These are phyloP conservation scores for Vicugna pacos DNA, from an alignment of 2,113 vertebrate genomes.

Conservation along the genomic window DNA sequence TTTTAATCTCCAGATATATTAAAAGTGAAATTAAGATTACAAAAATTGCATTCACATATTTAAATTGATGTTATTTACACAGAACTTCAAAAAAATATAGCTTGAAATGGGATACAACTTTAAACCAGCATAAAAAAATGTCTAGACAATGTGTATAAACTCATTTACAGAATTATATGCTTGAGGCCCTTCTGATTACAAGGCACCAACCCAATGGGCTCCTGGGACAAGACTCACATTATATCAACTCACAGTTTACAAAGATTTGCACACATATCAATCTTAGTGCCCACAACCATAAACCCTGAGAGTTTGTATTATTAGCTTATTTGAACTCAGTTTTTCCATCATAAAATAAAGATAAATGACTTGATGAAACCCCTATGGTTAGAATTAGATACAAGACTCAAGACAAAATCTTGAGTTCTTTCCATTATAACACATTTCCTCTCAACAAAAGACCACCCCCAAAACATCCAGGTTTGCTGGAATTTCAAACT, in stretches of 20 bases:
- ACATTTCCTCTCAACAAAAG: neutral
- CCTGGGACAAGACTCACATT: neutral
- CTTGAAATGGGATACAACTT: neutral
- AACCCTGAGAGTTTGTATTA: neutral
- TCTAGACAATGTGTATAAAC: neutral
- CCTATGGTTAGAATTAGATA: neutral
- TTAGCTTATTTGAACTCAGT: neutral
- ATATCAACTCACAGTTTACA: neutral
- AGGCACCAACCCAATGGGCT: neutral
- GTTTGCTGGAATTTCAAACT: neutral
- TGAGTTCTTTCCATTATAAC: neutral
- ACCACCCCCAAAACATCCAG: neutral
- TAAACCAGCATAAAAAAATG: neutral
- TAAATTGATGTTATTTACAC: neutral
- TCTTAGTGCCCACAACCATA: neutral
- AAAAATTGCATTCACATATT: neutral
- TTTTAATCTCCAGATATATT: neutral
- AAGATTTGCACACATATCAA: neutral
- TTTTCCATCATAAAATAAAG: constrained; percentile 32
- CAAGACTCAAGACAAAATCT: neutral
- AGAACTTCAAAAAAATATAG: neutral
- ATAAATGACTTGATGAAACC: neutral
- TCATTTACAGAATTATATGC: neutral
- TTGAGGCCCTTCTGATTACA: neutral
- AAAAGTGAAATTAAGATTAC: constrained; percentile 2